Evolutionary conservation across 2,113 vertebrate species (phyloP).

Genomic region (Lycaon pictus): DNA sequence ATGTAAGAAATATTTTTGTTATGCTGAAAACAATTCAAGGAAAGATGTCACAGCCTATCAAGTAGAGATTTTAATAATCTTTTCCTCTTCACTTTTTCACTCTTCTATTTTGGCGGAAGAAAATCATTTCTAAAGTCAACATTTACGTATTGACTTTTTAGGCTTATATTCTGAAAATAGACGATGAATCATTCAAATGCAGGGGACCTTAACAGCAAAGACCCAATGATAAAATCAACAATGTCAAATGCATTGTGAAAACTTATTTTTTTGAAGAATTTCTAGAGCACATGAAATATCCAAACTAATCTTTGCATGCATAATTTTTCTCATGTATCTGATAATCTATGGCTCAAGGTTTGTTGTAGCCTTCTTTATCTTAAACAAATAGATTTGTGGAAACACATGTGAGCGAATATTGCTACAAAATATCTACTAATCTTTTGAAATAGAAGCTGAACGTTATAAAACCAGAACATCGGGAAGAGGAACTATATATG

Average conservation of each 20-base stretch:
- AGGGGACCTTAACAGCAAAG: neutral
- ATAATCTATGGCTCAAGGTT: constrained; percentile 19
- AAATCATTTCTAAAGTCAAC: constrained; percentile 61
- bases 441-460: constrained; percentile 60
- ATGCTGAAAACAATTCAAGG: neutral
- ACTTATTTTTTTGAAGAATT: neutral
- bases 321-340: constrained; percentile 7
- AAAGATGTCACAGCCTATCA: constrained; percentile 24
- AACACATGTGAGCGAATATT: constrained; percentile 47
- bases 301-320: neutral
- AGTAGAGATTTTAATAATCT: constrained; percentile 2
- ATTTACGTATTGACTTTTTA: constrained; percentile 8
- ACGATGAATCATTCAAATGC: constrained; percentile 46
- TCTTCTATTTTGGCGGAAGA: constrained; percentile 27
- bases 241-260: neutral
- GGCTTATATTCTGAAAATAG: constrained; percentile 37
- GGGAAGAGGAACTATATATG: constrained; percentile 13
- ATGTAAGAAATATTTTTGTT: constrained; percentile 54
- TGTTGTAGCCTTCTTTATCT: constrained; percentile 15
- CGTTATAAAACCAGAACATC: constrained; percentile 39
- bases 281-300: constrained; percentile 23
- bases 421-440: constrained; percentile 13
- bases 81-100: neutral
- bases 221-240: constrained; percentile 27
- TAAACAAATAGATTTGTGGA: constrained; percentile 23